Percentiles rank a stretch among this genome's conserved stretches.
These are phyloP conservation scores for Tinea pellionella DNA, from an alignment of 2,888 invertebrate genomes.

Conservation along the genomic window DNA sequence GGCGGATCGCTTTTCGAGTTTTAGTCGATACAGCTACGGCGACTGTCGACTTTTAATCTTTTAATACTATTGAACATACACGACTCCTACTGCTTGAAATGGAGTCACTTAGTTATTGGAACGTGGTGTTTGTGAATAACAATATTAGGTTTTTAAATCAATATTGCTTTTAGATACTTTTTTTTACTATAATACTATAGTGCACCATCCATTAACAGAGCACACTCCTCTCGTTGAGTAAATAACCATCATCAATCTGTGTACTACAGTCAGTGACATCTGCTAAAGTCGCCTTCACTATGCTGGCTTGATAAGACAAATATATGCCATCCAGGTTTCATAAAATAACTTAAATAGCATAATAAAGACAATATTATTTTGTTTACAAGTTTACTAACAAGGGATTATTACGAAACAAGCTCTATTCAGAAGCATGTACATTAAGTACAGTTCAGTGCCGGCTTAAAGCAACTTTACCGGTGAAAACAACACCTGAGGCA, in stretches of 20 bases:
- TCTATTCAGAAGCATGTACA: constrained; percentile 31
- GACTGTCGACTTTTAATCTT: constrained; percentile 68
- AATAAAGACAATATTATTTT: constrained; percentile 19
- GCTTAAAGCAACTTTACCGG: constrained; percentile 58
- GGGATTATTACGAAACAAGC: constrained; percentile 27
- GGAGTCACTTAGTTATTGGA: neutral
- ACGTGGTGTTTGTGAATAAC: neutral
- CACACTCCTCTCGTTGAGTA: too few species aligned
- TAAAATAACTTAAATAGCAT: too few species aligned
- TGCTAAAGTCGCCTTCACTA: too few species aligned
- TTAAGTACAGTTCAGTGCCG: constrained; percentile 45
- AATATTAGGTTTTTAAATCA: neutral
- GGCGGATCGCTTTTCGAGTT: constrained; percentile 30
- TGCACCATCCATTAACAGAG: too few species aligned
- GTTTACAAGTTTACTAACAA: constrained; percentile 30
- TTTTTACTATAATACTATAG: too few species aligned
- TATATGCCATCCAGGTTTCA: too few species aligned
- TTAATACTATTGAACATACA: constrained; percentile 65
- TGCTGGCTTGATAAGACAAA: too few species aligned
- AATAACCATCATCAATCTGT: too few species aligned
- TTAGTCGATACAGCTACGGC: constrained; percentile 53
- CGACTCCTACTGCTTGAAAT: constrained; percentile 22
- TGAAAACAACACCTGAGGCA: constrained; percentile 53
- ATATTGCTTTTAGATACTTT: neutral
- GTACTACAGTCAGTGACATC: too few species aligned